These are phyloP conservation scores for Stenodema calcarata DNA, from an alignment of 2,888 invertebrate species.

Conservation along the genomic window DNA sequence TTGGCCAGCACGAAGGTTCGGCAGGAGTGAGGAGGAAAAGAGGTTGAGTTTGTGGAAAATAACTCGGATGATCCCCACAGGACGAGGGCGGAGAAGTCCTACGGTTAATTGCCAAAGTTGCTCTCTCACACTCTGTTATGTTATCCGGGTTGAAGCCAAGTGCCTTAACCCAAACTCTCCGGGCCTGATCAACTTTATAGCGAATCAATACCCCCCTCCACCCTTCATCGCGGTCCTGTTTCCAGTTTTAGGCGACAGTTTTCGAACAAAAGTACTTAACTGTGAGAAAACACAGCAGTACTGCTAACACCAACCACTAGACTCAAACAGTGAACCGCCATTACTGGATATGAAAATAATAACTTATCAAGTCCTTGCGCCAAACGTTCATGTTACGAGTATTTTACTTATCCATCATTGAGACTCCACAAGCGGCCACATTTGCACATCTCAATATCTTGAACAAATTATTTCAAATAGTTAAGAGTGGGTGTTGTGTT, in stretches of 20 bases:
- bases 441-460: too few species aligned
- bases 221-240: not conserved
- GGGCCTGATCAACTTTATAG: not conserved
- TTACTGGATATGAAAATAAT: too few species aligned
- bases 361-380: too few species aligned
- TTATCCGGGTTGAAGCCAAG: constrained; percentile 16
- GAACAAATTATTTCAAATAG: too few species aligned
- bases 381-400: too few species aligned
- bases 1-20: not conserved
- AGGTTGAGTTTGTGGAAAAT: constrained; percentile 10
- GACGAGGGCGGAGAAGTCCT: not conserved
- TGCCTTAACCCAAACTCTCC: constrained; percentile 4
- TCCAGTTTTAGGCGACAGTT: not conserved
- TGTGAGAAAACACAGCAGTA: too few species aligned
- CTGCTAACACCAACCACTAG: too few species aligned
- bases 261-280: not conserved
- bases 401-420: too few species aligned
- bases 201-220: not conserved
- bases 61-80: constrained; percentile 19
- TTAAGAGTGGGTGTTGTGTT: too few species aligned
- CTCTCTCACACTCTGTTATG: constrained; percentile 8
- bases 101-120: constrained; percentile 15
- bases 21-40: not conserved
- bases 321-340: too few species aligned
- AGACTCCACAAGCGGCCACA: too few species aligned